A percentile compares a stretch with the other conserved stretches of the same genome.
Evolutionary conservation across 2,888 invertebrate genomes (phyloP).

Genomic region (Pocota personata): DNA sequence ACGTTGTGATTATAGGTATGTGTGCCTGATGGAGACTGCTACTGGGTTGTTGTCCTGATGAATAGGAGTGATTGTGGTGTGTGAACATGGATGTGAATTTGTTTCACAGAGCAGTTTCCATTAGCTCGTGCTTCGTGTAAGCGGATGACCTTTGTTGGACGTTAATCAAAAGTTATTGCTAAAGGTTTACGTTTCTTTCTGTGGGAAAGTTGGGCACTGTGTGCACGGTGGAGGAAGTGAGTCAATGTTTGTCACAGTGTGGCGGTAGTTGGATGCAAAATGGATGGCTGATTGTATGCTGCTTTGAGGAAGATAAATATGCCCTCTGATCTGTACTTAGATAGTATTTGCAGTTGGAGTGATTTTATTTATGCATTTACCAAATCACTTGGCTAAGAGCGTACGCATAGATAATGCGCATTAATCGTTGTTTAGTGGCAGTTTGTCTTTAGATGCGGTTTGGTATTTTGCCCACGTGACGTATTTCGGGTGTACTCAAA

Average conservation of each 20-base stretch:
- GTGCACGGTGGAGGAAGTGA: background rate
- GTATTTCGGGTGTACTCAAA: too few species aligned
- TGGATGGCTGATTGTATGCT: conserved; percentile 28
- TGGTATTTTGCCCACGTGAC: too few species aligned
- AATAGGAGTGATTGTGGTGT: conserved; percentile 23
- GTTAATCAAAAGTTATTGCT: conserved; percentile 54
- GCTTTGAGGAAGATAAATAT: conserved; percentile 39
- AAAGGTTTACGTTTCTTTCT: conserved; percentile 3
- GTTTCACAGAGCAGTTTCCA: conserved; percentile 31
- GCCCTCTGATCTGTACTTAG: background rate
- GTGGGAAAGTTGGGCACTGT: background rate
- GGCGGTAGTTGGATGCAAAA: conserved; percentile 22
- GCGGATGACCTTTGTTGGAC: conserved; percentile 48
- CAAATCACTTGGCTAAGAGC: background rate
- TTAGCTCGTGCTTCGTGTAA: conserved; percentile 23
- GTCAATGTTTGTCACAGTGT: conserved; percentile 19
- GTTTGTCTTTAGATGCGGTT: background rate
- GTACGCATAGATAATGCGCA: background rate
- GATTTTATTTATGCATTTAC: conserved; percentile 24
- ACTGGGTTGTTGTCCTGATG: conserved; percentile 27
- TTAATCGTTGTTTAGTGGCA: background rate
- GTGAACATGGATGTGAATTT: conserved; percentile 18
- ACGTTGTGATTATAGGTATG: too few species aligned
- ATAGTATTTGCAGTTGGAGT: background rate
- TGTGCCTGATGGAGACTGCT: background rate